Base-by-base conservation (phyloP, 1,140 invertebrate species). In the Brachionus angularis region DNA sequence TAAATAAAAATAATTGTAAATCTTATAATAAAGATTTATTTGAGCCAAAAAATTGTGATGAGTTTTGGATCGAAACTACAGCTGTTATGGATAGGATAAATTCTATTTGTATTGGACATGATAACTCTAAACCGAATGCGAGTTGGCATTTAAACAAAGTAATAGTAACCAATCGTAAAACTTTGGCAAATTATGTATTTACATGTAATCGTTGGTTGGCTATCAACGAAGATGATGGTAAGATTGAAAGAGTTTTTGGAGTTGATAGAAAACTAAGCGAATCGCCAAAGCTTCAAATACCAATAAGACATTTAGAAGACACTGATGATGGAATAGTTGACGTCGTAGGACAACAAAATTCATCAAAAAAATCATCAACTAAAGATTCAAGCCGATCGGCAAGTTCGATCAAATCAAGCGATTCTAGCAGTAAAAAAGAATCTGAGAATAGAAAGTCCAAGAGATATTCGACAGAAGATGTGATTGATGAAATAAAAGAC, bases 141-240 rank as follows among this genome's bases (percentile, higher is more conserved):
- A 23, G 39, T 31, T 47, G 25, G 25, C 18, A 44, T 29, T 70
- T 76, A 18, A 18, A 50, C 29, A 69, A 77, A 75, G 75, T 80
- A 8, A 79, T 79, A 50, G 74, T 80, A 1, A 76, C 79, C 73
- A 79, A 80, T 70, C 14, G 76, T 36, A 76, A 79, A 8, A 72
- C 72, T 49, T 73, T 73, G 5, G 73, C 73, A 8, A 78, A 78
- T 2, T 80, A 77, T 72, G 74, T 76, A 50, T 80, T 80, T 72
- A 77, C 78, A 7, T 80, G 79, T 72, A 23, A 74, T 3, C 74
- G 76, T 0, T 80, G 79, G 79, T 67, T 80, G 21, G 76, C 79
- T 0, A 55, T 69, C 14, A 75, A 46, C 8, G 62, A 67, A 46
- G 42, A 42, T 0, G 10, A 47, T 16, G 16, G 39, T 10, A 10